Evolutionary conservation across 2,888 invertebrate species (phyloP), one percentile per base, ranked within the genome.

Genomic region (Melipona beecheii): DNA sequence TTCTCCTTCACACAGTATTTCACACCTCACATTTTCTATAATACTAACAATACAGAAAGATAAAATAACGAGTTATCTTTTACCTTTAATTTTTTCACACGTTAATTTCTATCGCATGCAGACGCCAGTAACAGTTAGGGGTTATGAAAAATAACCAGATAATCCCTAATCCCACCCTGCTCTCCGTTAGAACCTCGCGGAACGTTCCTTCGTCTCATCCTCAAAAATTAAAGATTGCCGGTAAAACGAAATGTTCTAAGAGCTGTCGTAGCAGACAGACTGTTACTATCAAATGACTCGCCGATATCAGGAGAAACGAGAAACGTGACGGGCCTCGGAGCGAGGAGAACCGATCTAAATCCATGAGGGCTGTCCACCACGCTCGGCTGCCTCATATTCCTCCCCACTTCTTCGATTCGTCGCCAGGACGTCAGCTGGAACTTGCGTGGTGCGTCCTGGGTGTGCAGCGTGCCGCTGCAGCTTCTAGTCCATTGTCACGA

Each of bases 361-460:
- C 71, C 78, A 66, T 66, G 74, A 79, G 79, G 56, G 75, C 66
- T 70, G 49, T 78, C 56, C 77, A 58, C 60, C 77, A 60, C 52
- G 21, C 54, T 73, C 64, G 64, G 64, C 65, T 65, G 65, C 64
- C 80, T 65, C 49, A 49, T 62, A 43, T 80, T 68, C 54, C 81
- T 84, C 88, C 84, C 89, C 87, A 81, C 82, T 75, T 84, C 84
- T 72, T 85, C 85, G 76, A 85, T 87, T 89, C 78, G 89, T 87
- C 80, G 89, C 78, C 87, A 89, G 89, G 87, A 88, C 87, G 87
- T 87, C 88, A 89, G 83, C 89, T 87, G 88, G 89, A 87, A 88
- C 87, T 87, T 89, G 88, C 88, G 88, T 89, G 88, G 79, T 87
- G 78, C 89, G 88, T 88, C 81, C 87, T 75, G 89, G 87, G 89